Evolutionary conservation across 1,140 invertebrate species (phyloP).

Genomic region (Drosophila yakuba): DNA sequence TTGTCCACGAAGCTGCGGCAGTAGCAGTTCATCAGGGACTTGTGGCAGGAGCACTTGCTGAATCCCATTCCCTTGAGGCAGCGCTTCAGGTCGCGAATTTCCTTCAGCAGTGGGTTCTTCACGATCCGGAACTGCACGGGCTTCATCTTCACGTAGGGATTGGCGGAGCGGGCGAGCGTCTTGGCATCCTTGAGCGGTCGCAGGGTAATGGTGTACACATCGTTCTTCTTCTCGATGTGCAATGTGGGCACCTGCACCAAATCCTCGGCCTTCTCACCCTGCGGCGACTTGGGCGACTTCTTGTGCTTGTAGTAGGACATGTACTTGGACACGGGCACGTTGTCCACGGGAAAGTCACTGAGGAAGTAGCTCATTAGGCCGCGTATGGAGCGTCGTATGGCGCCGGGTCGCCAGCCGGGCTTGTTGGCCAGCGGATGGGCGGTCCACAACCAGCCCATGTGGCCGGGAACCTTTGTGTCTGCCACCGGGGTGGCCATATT

Average conservation of each 20-base stretch:
- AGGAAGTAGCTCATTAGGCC: slow-evolving; percentile 78
- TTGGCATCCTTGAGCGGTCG: slow-evolving; percentile 66
- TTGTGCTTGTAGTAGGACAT: slow-evolving; percentile 56
- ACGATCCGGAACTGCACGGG: slow-evolving; percentile 77
- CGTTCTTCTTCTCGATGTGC: slow-evolving; percentile 78
- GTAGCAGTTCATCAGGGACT: slow-evolving; percentile 62
- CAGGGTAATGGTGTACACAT: slow-evolving; percentile 73
- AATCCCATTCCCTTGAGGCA: slow-evolving; percentile 74
- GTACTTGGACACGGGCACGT: slow-evolving; percentile 63
- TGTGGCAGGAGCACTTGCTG: slow-evolving; percentile 74
- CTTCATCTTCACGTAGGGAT: slow-evolving; percentile 77
- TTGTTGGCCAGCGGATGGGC: slow-evolving; percentile 42
- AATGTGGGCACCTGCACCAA: slow-evolving; percentile 72
- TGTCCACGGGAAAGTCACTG: slow-evolving; percentile 72
- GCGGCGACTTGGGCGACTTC: not conserved
- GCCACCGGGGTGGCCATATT: slow-evolving; percentile 20
- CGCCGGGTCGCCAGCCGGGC: slow-evolving; percentile 72
- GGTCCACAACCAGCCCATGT: slow-evolving; percentile 85
- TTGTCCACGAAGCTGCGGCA: slow-evolving; percentile 81
- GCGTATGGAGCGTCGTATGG: slow-evolving; percentile 73
- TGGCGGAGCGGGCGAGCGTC: slow-evolving; percentile 48
- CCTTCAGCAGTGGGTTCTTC: slow-evolving; percentile 56
- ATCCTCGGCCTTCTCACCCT: slow-evolving; percentile 22
- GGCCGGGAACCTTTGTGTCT: slow-evolving; percentile 54
- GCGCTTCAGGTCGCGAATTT: slow-evolving; percentile 64